Evolutionary conservation across 2,797 vertebrate genomes (phyloP).

Genomic region (Glossophaga mutica): DNA sequence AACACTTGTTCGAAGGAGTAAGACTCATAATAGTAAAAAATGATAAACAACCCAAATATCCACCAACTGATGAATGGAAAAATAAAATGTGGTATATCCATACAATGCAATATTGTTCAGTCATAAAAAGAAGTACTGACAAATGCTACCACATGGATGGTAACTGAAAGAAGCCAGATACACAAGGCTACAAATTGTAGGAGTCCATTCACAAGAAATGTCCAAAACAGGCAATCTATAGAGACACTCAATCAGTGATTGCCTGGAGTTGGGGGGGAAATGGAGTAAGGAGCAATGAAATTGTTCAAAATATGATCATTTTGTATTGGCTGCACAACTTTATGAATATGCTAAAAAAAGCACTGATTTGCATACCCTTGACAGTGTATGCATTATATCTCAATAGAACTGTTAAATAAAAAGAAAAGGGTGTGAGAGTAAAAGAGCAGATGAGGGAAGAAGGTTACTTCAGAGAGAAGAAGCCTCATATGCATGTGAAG

Average conservation of each 20-base stretch:
- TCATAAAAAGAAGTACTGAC: background rate
- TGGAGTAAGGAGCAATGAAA: background rate
- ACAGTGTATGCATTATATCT: background rate
- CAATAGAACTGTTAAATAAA: background rate
- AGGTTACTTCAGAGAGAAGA: background rate
- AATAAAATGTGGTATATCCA: background rate
- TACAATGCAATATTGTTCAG: background rate
- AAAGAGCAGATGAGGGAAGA: background rate
- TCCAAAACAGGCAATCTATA: background rate
- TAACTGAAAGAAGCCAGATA: background rate
- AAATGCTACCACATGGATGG: background rate
- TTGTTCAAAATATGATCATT: background rate
- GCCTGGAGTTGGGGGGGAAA: background rate
- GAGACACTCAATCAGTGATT: background rate
- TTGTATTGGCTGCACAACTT: background rate
- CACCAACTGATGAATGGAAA: background rate
- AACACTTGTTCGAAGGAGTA: background rate
- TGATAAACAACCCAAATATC: background rate
- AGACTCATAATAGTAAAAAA: background rate
- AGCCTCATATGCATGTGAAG: rapidly evolving
- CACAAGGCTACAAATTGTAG: background rate
- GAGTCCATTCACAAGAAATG: background rate
- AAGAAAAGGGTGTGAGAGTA: background rate
- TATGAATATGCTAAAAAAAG: background rate
- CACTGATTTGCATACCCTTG: background rate